Evolutionary conservation across 2,797 vertebrate species (phyloP).

Genomic region (Neostethus bicornis): DNA sequence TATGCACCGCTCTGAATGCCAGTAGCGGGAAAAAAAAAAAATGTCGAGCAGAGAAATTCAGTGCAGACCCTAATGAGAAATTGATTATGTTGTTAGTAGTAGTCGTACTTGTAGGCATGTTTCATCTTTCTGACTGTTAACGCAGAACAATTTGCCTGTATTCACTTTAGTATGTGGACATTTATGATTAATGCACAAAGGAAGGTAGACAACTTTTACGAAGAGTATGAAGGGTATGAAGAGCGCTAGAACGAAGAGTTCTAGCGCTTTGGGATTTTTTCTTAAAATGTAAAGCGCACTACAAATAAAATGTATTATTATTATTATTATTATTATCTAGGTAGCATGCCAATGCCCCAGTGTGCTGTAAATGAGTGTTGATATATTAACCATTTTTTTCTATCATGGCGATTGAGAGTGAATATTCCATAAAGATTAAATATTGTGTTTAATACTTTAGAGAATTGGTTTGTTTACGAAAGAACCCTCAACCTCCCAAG

Average conservation of each 20-base stretch:
- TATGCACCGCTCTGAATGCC: conserved; percentile 26
- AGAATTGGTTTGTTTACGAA: conserved; percentile 21
- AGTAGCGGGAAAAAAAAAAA: conserved; percentile 28
- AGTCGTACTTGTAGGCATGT: conserved; percentile 11
- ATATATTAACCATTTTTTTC: conserved; percentile 6
- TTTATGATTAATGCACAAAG: background rate
- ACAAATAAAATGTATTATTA: too few species aligned
- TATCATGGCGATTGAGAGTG: background rate
- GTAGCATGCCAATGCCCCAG: background rate
- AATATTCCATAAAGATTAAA: conserved; percentile 12
- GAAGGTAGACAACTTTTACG: background rate
- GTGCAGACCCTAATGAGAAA: conserved; percentile 48
- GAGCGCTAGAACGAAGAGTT: too few species aligned
- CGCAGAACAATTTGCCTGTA: conserved; percentile 5
- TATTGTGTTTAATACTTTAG: conserved; percentile 17
- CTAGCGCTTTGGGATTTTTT: too few species aligned
- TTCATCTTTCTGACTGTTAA: conserved; percentile 6
- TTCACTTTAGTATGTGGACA: background rate
- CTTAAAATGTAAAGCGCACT: too few species aligned
- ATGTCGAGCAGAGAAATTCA: conserved; percentile 38
- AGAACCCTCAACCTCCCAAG: conserved; percentile 41
- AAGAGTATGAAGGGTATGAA: too few species aligned
- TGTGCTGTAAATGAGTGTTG: background rate
- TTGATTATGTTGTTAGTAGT: conserved; percentile 50
- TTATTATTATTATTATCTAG: conserved; percentile 1